Conservation (phyloP, 1,140 invertebrate genomes). For the Dendroctonus ponderosae region DNA sequence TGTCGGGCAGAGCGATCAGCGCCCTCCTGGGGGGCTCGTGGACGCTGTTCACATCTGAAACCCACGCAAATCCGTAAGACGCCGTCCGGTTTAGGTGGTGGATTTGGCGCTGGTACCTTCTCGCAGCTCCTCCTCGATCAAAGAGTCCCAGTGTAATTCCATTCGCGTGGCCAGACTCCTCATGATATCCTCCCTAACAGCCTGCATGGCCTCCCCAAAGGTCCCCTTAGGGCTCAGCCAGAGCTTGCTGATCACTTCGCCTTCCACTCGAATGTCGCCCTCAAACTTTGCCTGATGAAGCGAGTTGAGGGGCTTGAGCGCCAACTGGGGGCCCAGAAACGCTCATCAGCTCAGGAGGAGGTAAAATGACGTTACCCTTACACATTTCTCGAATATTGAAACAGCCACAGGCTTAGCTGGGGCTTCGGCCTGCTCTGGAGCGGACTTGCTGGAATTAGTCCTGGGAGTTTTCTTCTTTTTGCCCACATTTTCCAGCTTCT, state of each 20-base stretch:
- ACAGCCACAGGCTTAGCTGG: slow-evolving; percentile 51
- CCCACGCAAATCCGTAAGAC: slow-evolving; percentile 9
- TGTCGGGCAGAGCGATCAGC: slow-evolving; percentile 64
- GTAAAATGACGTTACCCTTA: slow-evolving; percentile 52
- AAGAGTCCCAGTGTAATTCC: slow-evolving; percentile 82
- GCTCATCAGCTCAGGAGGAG: neutral
- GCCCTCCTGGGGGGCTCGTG: slow-evolving; percentile 79
- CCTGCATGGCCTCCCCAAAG: slow-evolving; percentile 63
- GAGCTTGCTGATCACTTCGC: slow-evolving; percentile 67
- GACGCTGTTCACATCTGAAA: slow-evolving; percentile 64
- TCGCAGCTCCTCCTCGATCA: slow-evolving; percentile 67
- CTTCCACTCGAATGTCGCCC: slow-evolving; percentile 59
- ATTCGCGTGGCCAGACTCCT: slow-evolving; percentile 73
- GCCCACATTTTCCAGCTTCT: slow-evolving; percentile 55
- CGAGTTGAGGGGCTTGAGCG: neutral
- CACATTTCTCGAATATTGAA: slow-evolving; percentile 64
- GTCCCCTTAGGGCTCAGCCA: slow-evolving; percentile 71
- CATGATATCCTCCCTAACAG: slow-evolving; percentile 75
- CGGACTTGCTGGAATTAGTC: slow-evolving; percentile 43
- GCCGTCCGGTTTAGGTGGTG: neutral
- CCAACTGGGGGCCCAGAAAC: neutral
- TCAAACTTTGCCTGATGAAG: slow-evolving; percentile 35
- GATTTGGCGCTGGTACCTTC: slow-evolving; percentile 38
- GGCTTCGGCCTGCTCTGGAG: slow-evolving; percentile 28
- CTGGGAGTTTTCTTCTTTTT: slow-evolving; percentile 56